A percentile compares a stretch with the other conserved stretches of the same genome.
Evolutionary conservation across 2,888 invertebrate genomes (phyloP).

Genomic region (Leucophenga montana): DNA sequence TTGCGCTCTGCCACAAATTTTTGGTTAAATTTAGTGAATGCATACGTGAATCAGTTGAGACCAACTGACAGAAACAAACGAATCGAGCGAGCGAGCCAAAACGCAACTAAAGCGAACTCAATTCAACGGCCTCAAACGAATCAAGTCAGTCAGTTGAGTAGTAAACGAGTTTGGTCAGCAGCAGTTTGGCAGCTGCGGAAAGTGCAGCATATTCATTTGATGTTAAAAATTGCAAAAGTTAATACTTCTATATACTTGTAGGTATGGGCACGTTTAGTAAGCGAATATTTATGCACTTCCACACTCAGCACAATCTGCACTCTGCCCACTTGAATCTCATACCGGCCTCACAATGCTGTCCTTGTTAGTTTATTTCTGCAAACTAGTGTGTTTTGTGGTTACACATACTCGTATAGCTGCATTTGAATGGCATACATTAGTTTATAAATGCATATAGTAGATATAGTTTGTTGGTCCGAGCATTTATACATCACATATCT

Average conservation of each 20-base stretch:
- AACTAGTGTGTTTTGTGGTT: too few species aligned
- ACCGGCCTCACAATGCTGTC: too few species aligned
- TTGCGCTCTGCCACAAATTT: conserved; percentile 45
- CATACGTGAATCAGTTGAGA: background rate
- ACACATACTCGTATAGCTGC: too few species aligned
- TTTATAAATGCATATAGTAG: too few species aligned
- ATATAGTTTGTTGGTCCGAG: too few species aligned
- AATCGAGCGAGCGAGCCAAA: background rate
- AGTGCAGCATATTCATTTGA: conserved; percentile 2
- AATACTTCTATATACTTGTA: too few species aligned
- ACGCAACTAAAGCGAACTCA: background rate
- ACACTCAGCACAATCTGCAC: too few species aligned
- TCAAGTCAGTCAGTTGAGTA: background rate
- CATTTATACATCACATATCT: too few species aligned
- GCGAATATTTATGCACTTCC: conserved; percentile 14
- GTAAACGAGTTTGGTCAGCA: background rate
- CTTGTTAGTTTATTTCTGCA: too few species aligned
- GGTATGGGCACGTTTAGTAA: conserved; percentile 10
- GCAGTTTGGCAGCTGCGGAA: background rate
- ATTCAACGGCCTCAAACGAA: background rate
- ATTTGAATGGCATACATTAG: too few species aligned
- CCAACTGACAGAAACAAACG: background rate
- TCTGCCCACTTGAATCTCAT: too few species aligned
- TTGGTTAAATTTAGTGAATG: conserved; percentile 21
- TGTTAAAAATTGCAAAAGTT: conserved; percentile 19